phyloP scores from a whole-genome alignment of 1,140 invertebrate genomes.

The Ceratina australensis region DNA sequence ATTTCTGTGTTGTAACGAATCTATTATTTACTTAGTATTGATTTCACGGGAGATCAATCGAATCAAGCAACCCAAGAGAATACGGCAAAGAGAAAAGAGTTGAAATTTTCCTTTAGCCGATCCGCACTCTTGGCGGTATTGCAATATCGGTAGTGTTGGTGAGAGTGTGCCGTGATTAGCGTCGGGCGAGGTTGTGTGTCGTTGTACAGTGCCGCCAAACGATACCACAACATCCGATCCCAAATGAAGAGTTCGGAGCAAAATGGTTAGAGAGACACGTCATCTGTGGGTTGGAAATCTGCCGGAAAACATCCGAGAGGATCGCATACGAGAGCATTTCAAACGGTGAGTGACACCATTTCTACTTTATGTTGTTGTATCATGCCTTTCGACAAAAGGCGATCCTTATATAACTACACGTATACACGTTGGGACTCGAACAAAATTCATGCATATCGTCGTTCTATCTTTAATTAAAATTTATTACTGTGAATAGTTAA shows the following conservation, averaged over 20 bases:
- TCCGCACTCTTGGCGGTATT: slow-evolving; percentile 33
- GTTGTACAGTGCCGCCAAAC: slow-evolving; percentile 80
- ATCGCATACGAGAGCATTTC: slow-evolving; percentile 96
- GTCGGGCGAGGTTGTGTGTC: slow-evolving; percentile 77
- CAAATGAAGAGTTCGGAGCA: slow-evolving; percentile 88
- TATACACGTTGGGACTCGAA: neutral
- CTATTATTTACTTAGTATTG: slow-evolving; percentile 24
- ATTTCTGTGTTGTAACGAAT: slow-evolving; percentile 19
- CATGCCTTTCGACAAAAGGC: slow-evolving; percentile 6
- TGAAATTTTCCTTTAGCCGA: slow-evolving; percentile 23
- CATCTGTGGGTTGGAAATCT: slow-evolving; percentile 99
- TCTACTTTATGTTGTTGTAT: neutral
- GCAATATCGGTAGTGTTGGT: slow-evolving; percentile 49
- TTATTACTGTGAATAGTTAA: too few species aligned
- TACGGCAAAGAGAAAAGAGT: slow-evolving; percentile 28
- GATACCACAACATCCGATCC: slow-evolving; percentile 82
- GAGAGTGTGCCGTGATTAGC: slow-evolving; percentile 58
- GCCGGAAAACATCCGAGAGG: slow-evolving; percentile 98
- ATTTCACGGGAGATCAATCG: slow-evolving; percentile 24
- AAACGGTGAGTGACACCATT: slow-evolving; percentile 89
- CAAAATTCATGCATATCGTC: neutral
- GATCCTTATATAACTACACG: slow-evolving; percentile 23
- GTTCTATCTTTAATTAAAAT: neutral
- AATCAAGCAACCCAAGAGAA: slow-evolving; percentile 7
- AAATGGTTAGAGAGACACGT: slow-evolving; percentile 99